Conservation (phyloP, 2,113 vertebrate species). For the Archilochus colubris region DNA sequence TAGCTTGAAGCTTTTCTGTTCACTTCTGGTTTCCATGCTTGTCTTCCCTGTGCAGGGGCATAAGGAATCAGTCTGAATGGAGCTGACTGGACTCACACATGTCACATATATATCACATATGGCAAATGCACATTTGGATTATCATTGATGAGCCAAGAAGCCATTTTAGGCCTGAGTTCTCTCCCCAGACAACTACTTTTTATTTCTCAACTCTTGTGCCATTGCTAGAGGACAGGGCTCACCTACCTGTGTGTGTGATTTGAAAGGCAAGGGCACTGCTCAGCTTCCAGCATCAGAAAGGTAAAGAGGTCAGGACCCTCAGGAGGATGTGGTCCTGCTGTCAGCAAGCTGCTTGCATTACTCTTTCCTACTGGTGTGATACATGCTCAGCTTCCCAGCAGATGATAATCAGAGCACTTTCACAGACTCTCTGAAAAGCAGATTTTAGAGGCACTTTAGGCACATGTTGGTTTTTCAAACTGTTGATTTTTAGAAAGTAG, state of each 20-base stretch:
- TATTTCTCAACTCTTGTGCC: neutral
- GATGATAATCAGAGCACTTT: neutral
- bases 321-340: neutral
- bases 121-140: neutral
- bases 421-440: neutral
- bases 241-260: neutral
- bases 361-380: neutral
- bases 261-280: neutral
- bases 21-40: neutral
- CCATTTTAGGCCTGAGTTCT: neutral
- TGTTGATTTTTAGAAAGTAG: neutral
- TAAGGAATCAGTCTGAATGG: neutral
- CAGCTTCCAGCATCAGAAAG: neutral
- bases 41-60: neutral
- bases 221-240: neutral
- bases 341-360: neutral
- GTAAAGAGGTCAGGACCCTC: neutral
- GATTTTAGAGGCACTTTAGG: neutral
- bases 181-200: neutral
- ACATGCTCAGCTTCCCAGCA: neutral
- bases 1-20: neutral
- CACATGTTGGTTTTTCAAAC: neutral
- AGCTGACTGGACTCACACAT: neutral
- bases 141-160: neutral
- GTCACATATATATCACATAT: accelerated